phyloP scores from a whole-genome alignment of 2,113 vertebrate species.

The Turdus rufiventris region DNA sequence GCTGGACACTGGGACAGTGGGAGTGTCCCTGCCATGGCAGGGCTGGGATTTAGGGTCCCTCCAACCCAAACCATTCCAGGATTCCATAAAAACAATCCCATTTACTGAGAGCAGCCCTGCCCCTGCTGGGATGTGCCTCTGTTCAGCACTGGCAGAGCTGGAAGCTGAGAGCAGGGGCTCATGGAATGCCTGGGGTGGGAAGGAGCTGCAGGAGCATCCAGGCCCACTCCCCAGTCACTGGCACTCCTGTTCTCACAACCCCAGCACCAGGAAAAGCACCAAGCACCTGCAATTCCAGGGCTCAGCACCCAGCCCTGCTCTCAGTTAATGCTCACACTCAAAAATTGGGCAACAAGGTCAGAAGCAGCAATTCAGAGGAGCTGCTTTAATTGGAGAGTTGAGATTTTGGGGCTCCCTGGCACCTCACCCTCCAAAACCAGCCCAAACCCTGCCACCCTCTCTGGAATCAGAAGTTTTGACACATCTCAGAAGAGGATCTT shows the following conservation, averaged over 20 bases:
- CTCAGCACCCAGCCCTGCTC: background rate
- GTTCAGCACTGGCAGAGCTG: rapidly evolving
- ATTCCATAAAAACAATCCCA: background rate
- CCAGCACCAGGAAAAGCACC: background rate
- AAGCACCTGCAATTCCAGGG: background rate
- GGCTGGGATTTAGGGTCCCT: background rate
- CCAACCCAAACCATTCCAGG: background rate
- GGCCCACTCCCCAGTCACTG: background rate
- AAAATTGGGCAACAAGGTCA: background rate
- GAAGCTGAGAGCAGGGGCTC: background rate
- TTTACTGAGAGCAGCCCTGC: background rate
- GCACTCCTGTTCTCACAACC: background rate
- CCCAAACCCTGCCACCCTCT: background rate
- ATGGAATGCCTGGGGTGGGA: background rate
- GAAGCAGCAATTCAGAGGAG: background rate
- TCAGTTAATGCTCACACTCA: background rate
- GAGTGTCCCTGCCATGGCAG: background rate
- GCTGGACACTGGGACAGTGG: background rate
- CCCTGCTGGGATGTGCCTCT: background rate
- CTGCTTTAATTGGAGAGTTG: background rate
- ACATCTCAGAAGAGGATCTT: background rate
- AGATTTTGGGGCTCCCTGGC: background rate
- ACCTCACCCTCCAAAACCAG: background rate
- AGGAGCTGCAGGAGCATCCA: background rate
- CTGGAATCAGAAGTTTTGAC: background rate